These are phyloP conservation scores for Campaea margaritaria DNA, from an alignment of 2,888 invertebrate species.

Conservation along the genomic window DNA sequence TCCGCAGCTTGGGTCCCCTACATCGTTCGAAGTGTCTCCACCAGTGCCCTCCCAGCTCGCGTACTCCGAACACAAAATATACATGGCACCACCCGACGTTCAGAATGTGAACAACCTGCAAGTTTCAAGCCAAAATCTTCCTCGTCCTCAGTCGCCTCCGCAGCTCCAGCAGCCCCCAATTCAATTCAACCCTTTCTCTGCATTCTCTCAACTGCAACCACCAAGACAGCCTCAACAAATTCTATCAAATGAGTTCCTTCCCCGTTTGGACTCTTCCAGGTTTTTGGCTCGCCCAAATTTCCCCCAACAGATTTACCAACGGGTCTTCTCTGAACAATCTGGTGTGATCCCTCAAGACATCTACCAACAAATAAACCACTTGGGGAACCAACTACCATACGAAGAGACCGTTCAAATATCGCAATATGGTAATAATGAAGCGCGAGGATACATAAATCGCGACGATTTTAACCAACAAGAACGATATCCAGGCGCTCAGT, in stretches of 20 bases:
- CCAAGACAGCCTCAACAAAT: constrained; percentile 7
- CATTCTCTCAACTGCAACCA: constrained; percentile 9
- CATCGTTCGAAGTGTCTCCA: constrained; percentile 68
- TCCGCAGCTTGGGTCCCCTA: constrained; percentile 61
- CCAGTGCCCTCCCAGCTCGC: constrained; percentile 70
- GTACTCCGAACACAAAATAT: constrained; percentile 65
- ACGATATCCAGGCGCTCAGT: constrained; percentile 5
- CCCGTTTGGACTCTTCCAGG: constrained; percentile 12
- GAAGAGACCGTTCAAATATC: constrained; percentile 22
- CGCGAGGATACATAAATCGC: constrained; percentile 2
- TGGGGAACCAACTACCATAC: constrained; percentile 22
- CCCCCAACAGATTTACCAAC: constrained; percentile 35
- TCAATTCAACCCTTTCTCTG: constrained; percentile 7
- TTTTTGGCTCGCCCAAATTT: constrained; percentile 22
- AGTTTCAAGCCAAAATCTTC: constrained; percentile 10
- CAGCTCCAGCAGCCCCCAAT: constrained; percentile 8
- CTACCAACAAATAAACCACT: constrained; percentile 35
- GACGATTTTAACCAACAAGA: neutral
- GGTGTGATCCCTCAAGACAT: constrained; percentile 34
- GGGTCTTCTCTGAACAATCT: constrained; percentile 26
- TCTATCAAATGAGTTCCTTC: constrained; percentile 17
- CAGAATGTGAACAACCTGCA: constrained; percentile 23
- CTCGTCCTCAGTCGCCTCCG: constrained; percentile 3
- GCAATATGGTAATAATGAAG: constrained; percentile 9
- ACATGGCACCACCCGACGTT: constrained; percentile 19